Base-by-base conservation (phyloP, 2,888 invertebrate species). In the Chrysotoxum bicinctum region DNA sequence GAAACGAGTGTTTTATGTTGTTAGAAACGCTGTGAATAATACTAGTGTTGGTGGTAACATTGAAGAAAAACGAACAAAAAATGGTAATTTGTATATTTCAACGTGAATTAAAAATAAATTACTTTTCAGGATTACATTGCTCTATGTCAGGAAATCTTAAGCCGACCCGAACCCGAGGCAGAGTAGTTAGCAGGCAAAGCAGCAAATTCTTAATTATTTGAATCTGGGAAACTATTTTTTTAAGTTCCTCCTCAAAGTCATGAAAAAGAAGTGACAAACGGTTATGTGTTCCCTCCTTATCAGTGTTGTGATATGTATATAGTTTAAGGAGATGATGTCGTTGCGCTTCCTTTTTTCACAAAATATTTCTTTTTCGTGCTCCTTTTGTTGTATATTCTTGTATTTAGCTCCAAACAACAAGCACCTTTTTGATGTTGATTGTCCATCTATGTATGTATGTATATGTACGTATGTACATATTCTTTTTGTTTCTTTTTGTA, bases 81-180 rank as follows among this genome's bases (percentile, higher is more conserved):
- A 19, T 62, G 30, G 54, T 52, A 40, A 21, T 62, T 82, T 77
- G n/a, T 37, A 12, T 70, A 45, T 62, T 50, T 66, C 58, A 78
- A 19, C 50, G 21, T 40, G 58, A 50, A 40, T 76, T 74, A 73
- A 64, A 83, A 16, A 60, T 30, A 16, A 73, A 70, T 77, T 78
- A 72, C 72, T 77, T 87, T 78, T 80, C 89, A 91, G 91, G 91
- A 91, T 85, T 91, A 91, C 87, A 91, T 91, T 89, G 91, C 91
- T 87, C 90, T 91, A 56, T 91, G 91, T 89, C 91, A 91, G 89
- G 91, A 91, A 89, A 91, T 91, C 87, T 87, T 91, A 87, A 91
- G 91, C 89, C 91, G 91, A 85, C 91, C 91, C 73, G 91, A 91
- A 89, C 91, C 91, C 60, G 91, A 91, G 64, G 90, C 90, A 48